phyloP scores from a whole-genome alignment of 2,113 vertebrate genomes.

The Protobothrops flavoviridis region DNA sequence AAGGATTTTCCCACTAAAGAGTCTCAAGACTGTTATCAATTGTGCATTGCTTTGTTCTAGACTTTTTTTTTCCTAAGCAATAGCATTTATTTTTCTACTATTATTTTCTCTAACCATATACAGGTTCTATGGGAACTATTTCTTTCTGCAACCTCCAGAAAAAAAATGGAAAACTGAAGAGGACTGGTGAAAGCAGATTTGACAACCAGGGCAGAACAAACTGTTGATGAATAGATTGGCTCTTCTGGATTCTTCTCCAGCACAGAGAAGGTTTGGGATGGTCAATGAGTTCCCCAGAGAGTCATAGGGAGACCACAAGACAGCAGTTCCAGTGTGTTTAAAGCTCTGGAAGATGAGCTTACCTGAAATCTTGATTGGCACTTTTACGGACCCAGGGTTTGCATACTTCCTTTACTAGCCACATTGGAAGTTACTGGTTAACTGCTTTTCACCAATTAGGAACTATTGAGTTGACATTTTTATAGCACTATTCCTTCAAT shows the following conservation, averaged over 20 bases:
- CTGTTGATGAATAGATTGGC: not conserved
- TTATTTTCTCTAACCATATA: not conserved
- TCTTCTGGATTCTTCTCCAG: not conserved
- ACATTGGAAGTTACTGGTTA: not conserved
- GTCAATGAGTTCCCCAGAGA: not conserved
- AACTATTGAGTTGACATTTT: not conserved
- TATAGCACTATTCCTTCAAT: not conserved
- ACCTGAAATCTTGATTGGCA: not conserved
- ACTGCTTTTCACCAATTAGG: not conserved
- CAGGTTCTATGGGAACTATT: not conserved
- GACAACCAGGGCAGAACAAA: not conserved
- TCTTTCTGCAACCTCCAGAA: not conserved
- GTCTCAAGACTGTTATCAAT: not conserved
- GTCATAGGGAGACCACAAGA: not conserved
- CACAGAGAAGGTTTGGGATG: not conserved
- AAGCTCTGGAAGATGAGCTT: not conserved
- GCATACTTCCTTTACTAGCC: not conserved
- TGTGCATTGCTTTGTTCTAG: conserved; percentile 3
- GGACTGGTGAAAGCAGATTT: not conserved
- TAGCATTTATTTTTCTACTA: not conserved
- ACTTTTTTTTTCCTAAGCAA: not conserved
- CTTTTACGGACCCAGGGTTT: not conserved
- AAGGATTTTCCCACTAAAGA: conserved; percentile 50
- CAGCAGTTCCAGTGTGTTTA: not conserved
- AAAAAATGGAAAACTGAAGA: not conserved